Percentiles rank a stretch among this genome's conserved stretches.
phyloP scores from a whole-genome alignment of 2,113 vertebrate genomes.

The Neolamprologus sp. region DNA sequence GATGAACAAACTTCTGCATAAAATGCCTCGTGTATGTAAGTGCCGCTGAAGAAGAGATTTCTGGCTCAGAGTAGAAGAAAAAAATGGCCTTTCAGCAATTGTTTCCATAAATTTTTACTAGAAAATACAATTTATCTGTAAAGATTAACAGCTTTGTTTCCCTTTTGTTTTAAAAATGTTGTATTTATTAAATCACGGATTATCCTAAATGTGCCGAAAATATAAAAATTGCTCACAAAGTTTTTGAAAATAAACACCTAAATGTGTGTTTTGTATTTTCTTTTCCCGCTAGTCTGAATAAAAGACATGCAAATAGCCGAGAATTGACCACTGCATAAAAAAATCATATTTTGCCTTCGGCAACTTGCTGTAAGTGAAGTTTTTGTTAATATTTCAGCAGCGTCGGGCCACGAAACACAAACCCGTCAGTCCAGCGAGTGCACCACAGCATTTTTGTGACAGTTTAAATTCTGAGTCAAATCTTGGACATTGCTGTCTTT shows the following conservation, averaged over 20 bases:
- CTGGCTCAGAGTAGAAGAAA: accelerated
- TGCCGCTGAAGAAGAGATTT: accelerated
- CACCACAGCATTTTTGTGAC: neutral
- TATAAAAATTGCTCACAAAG: neutral
- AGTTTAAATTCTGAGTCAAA: neutral
- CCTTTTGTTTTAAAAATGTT: neutral
- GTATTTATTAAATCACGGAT: neutral
- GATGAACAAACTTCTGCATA: neutral
- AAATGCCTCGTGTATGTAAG: no score
- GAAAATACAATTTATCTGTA: neutral
- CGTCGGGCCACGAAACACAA: neutral
- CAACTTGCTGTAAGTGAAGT: neutral
- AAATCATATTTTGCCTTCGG: neutral
- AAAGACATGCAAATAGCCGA: neutral
- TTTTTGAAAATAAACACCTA: accelerated
- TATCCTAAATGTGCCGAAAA: neutral
- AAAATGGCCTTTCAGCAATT: neutral
- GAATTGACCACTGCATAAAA: neutral
- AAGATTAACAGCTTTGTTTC: neutral
- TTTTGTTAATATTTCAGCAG: neutral
- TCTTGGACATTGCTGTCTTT: neutral
- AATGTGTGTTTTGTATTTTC: neutral
- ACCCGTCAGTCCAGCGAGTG: neutral
- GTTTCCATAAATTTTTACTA: accelerated
- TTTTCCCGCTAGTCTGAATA: neutral